A percentile compares a stretch with the other conserved stretches of the same genome.
Conservation (phyloP, 2,113 vertebrate species). For the Hyla sarda region DNA sequence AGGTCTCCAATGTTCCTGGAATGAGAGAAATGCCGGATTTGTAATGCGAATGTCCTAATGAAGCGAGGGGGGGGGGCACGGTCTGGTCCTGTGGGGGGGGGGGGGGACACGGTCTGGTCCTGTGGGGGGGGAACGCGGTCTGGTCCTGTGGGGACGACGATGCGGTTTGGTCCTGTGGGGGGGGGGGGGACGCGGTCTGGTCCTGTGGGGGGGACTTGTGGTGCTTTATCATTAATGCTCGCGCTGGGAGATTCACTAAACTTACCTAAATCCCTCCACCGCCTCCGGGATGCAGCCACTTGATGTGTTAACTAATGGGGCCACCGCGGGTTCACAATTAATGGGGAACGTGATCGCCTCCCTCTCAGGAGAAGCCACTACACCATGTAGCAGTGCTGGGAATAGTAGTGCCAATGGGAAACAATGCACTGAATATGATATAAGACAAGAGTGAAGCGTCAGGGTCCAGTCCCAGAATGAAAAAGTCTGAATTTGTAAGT, state of each 20-base stretch:
- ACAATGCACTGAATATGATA: not conserved
- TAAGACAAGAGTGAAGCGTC: not conserved
- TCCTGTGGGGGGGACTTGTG: not conserved
- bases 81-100: too few relatives aligned
- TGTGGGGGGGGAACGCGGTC: too few relatives aligned
- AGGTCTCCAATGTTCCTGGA: constrained; percentile 17
- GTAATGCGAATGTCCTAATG: constrained; percentile 47
- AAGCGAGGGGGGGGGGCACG: not conserved
- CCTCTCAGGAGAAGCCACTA: not conserved
- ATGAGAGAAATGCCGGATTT: constrained; percentile 34
- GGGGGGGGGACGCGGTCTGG: too few relatives aligned
- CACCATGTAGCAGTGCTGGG: not conserved
- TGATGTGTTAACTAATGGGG: constrained; percentile 17
- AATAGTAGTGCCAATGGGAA: not conserved
- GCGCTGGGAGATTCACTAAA: not conserved
- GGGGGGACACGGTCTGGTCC: too few relatives aligned
- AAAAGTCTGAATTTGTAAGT: too few relatives aligned
- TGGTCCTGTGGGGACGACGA: too few relatives aligned
- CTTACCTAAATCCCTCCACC: constrained; percentile 1
- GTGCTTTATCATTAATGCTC: constrained; percentile 36
- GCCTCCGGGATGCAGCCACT: not conserved
- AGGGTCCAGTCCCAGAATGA: not conserved
- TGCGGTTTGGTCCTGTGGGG: too few relatives aligned
- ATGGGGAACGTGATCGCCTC: not conserved
- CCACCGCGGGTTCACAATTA: not conserved